Evolutionary conservation across 2,797 vertebrate genomes (phyloP).

Genomic region (Myotis pilosus): DNA sequence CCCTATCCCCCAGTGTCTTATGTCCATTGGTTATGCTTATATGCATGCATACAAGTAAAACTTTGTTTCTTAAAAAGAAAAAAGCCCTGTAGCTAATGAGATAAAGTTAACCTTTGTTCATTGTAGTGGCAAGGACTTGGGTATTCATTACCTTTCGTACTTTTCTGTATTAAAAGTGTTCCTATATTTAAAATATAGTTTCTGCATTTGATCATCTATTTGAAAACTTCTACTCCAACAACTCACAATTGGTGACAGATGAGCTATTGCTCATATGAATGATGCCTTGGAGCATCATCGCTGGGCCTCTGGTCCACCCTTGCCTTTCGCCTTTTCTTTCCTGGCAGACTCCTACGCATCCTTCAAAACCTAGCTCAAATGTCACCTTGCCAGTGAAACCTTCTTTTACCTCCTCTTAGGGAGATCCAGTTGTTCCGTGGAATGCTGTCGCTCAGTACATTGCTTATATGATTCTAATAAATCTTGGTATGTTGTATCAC

Average conservation of each 20-base stretch:
- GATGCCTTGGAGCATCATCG: not conserved
- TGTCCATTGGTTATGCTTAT: too few species aligned
- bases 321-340: not conserved
- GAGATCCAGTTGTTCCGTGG: not conserved
- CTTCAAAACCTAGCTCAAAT: conserved; percentile 34
- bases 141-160: not conserved
- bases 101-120: not conserved
- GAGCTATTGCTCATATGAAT: not conserved
- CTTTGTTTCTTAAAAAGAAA: not conserved
- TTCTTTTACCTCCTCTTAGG: not conserved
- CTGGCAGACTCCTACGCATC: not conserved
- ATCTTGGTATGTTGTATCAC: not conserved
- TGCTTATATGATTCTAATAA: not conserved
- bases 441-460: not conserved
- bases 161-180: not conserved
- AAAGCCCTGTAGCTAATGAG: not conserved
- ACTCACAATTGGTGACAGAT: not conserved
- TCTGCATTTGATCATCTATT: not conserved
- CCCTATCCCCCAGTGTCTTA: too few species aligned
- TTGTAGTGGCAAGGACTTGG: not conserved
- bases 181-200: not conserved
- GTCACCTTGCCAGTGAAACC: not conserved
- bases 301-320: not conserved
- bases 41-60: too few species aligned
- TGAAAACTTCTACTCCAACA: not conserved